Base-by-base conservation (phyloP, 2,888 invertebrate species). In the Dryobotodes eremita region DNA sequence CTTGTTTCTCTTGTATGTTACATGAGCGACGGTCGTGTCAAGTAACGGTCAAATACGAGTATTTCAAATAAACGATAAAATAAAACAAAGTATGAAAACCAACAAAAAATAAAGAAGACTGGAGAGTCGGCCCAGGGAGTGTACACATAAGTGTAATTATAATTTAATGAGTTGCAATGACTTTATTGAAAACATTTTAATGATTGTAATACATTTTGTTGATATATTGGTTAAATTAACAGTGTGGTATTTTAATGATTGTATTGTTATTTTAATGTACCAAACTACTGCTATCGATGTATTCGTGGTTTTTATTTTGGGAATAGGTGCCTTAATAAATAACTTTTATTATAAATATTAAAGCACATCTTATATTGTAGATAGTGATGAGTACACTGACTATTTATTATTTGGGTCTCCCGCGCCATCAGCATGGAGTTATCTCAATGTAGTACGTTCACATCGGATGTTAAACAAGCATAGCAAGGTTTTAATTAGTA, bases 1-100 rank as follows among this genome's bases (percentile, higher is more conserved):
- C 42, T 61, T 46, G 46, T 66, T 77, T 59, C 71, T 83, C 36
- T 64, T 71, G 62, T 59, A 59, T n/a, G 50, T 71, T 48, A 48
- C 69, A 46, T n/a, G 42, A 59, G 46, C 48, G 53, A 50, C 57
- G 53, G 23, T 46, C n/a, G n/a, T 57, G n/a, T 8, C 65, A 23
- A 73, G 15, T 31, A 53, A 72, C 23, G 10, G 48, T 36, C 0
- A 59, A 23, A n/a, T 31, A 46, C 6, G 0, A n/a, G 17, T 50
- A 55, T 15, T 50, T n/a, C 8, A 59, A 57, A 72, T 17, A 31
- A 55, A 71, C 5, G 23, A 8, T 2, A 2, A 59, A 75, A 75
- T 5, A 46, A 53, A 55, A 17, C n/a, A 48, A 64, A 26, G 7
- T 10, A 65, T 46, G 15, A 59, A 17, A 72, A 79, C 13, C 0